These are phyloP conservation scores for Axinella damicornis DNA, from an alignment of 37 sponge, comb jelly and placozoan genomes.

Conservation along the genomic window DNA sequence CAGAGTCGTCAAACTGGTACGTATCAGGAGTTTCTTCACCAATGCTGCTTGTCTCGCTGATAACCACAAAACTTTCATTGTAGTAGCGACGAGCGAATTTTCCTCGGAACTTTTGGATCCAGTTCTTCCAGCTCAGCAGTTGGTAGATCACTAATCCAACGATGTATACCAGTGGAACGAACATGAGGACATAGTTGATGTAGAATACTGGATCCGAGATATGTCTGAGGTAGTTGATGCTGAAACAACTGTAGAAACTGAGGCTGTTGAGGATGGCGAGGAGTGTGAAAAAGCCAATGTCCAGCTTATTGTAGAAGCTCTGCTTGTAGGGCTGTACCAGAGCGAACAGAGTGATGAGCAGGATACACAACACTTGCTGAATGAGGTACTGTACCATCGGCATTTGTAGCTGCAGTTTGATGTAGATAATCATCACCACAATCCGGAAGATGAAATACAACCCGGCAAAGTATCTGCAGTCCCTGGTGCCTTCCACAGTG, in stretches of 20 bases:
- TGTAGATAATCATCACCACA: constrained; percentile 9
- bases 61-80: background rate
- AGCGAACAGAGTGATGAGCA: constrained; percentile 17
- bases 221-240: background rate
- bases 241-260: constrained; percentile 14
- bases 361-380: constrained; percentile 14
- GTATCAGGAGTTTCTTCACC: too few relatives aligned
- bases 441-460: constrained; percentile 41
- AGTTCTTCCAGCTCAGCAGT: constrained; percentile 16
- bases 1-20: background rate
- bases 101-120: background rate
- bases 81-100: background rate
- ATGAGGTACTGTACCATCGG: background rate
- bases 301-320: constrained; percentile 48
- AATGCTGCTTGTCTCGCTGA: background rate
- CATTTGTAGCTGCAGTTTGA: background rate
- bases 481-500: background rate
- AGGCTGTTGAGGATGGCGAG: constrained; percentile 16
- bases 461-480: constrained; percentile 47
- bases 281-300: constrained; percentile 17
- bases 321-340: constrained; percentile 43
- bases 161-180: constrained; percentile 52
- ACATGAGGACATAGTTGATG: constrained; percentile 34
- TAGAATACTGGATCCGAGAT: background rate
- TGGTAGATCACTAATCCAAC: constrained; percentile 1